These are phyloP conservation scores for Varecia variegata DNA, from an alignment of 2,797 vertebrate genomes.

Conservation along the genomic window DNA sequence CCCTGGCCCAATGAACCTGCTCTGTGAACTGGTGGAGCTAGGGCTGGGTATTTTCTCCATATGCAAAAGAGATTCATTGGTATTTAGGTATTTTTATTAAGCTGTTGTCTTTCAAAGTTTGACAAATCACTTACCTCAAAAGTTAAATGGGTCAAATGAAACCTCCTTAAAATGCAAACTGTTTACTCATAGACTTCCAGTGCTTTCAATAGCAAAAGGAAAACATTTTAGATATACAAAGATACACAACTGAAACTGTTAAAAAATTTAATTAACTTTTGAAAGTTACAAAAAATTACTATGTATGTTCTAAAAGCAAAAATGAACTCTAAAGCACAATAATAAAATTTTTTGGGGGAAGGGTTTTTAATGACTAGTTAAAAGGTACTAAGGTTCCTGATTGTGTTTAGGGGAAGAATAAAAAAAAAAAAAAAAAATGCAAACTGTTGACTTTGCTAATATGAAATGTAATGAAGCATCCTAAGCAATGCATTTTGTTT, in stretches of 20 bases:
- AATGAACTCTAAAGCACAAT: neutral
- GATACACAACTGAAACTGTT: neutral
- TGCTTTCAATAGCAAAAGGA: neutral
- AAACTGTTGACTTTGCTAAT: neutral
- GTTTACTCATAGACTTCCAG: too few species aligned
- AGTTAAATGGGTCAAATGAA: neutral
- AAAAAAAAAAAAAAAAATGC: too few species aligned
- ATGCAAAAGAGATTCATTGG: neutral
- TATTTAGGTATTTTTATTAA: neutral
- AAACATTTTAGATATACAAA: neutral
- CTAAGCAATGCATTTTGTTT: neutral
- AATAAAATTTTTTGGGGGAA: neutral
- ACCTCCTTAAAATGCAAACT: neutral
- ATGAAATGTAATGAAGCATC: neutral
- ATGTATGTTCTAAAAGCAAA: neutral
- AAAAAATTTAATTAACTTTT: neutral
- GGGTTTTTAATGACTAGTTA: neutral
- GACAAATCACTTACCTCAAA: neutral
- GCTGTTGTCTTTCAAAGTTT: neutral
- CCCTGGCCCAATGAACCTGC: neutral
- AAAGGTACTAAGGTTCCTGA: neutral
- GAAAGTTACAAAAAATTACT: neutral
- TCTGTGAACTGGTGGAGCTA: rapidly evolving
- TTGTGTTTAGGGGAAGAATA: neutral
- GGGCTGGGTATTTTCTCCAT: neutral